Evolutionary conservation across 2,113 vertebrate species (phyloP).

Genomic region (Serilophus lunatus): DNA sequence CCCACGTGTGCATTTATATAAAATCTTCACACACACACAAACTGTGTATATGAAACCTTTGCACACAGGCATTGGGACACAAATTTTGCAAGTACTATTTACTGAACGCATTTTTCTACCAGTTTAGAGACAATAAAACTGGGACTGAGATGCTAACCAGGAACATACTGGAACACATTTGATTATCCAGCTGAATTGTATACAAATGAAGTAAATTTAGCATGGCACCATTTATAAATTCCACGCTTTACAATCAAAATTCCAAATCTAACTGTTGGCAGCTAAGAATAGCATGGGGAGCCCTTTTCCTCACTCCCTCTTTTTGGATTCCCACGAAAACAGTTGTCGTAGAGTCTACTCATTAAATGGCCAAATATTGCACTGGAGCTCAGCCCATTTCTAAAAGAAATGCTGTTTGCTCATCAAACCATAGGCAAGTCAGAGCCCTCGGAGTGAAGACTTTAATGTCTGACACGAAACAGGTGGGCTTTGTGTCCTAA

Average conservation of each 20-base stretch:
- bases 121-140: conserved; percentile 49
- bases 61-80: background rate
- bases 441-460: background rate
- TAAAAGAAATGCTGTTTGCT: conserved; percentile 36
- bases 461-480: background rate
- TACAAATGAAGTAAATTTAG: conserved; percentile 65
- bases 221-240: conserved; percentile 56
- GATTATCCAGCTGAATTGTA: conserved; percentile 11
- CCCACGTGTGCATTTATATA: background rate
- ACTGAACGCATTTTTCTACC: conserved; percentile 4
- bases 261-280: conserved; percentile 54
- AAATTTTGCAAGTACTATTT: conserved; percentile 27
- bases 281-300: conserved; percentile 70
- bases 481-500: background rate
- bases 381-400: conserved; percentile 60
- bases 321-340: conserved; percentile 70
- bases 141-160: conserved; percentile 43
- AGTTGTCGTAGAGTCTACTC: conserved; percentile 34
- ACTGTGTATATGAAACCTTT: background rate
- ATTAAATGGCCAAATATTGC: conserved; percentile 58
- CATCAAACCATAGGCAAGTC: background rate
- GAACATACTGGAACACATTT: background rate
- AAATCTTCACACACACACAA: background rate
- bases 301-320: conserved; percentile 24
- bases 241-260: conserved; percentile 60